phyloP scores from a whole-genome alignment of 2,113 vertebrate species.

The Vulpes lagopus region DNA sequence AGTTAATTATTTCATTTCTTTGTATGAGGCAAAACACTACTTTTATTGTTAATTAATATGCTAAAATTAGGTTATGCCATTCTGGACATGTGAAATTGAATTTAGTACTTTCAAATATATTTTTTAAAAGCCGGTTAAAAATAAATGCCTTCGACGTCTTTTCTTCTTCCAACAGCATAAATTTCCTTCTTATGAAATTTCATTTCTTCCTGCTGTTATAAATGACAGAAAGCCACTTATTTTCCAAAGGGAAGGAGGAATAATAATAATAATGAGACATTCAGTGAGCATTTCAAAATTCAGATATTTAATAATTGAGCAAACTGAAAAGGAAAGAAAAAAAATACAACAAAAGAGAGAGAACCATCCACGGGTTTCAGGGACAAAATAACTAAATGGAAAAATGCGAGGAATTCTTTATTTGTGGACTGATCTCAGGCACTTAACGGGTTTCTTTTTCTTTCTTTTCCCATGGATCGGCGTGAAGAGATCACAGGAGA shows the following conservation, averaged over 20 bases:
- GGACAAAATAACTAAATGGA: slow-evolving; percentile 67
- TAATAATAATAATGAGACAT: slow-evolving; percentile 45
- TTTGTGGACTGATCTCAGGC: slow-evolving; percentile 71
- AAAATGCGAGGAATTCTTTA: slow-evolving; percentile 77
- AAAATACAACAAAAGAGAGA: slow-evolving; percentile 61
- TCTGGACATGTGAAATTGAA: slow-evolving; percentile 83
- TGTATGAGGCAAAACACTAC: slow-evolving; percentile 84
- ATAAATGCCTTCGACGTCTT: slow-evolving; percentile 67
- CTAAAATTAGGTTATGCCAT: slow-evolving; percentile 86
- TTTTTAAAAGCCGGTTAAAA: slow-evolving; percentile 75
- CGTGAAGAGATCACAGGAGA: slow-evolving; percentile 62
- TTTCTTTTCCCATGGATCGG: slow-evolving; percentile 64
- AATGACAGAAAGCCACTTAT: slow-evolving; percentile 70
- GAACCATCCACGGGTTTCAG: not conserved
- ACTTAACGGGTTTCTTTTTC: not conserved
- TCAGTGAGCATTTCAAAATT: slow-evolving; percentile 73
- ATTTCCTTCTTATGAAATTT: slow-evolving; percentile 65
- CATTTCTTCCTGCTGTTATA: slow-evolving; percentile 67
- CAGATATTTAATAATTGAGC: slow-evolving; percentile 58
- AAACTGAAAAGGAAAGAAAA: slow-evolving; percentile 47
- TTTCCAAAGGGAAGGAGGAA: slow-evolving; percentile 54
- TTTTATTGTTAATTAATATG: slow-evolving; percentile 88
- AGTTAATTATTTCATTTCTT: slow-evolving; percentile 86
- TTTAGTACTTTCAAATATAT: slow-evolving; percentile 76
- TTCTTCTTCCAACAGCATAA: slow-evolving; percentile 56